These are phyloP conservation scores for Pedionomus torquatus DNA, from an alignment of 2,113 vertebrate genomes.

Conservation along the genomic window DNA sequence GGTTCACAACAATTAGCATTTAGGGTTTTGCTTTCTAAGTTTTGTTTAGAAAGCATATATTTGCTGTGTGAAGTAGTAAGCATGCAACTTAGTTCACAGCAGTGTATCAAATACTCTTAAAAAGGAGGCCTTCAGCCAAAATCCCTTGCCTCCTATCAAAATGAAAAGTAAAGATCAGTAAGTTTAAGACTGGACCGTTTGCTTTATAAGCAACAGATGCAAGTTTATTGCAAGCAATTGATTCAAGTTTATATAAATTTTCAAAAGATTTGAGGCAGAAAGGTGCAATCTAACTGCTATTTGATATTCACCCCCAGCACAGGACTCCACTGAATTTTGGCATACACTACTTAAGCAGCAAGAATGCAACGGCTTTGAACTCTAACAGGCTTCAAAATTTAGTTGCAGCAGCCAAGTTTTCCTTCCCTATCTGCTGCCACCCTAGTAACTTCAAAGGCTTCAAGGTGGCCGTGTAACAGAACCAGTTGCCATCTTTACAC, in stretches of 20 bases:
- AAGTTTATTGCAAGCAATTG: background rate
- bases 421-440: background rate
- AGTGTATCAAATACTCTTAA: background rate
- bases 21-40: background rate
- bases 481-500: fast-evolving
- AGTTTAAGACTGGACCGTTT: background rate
- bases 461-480: background rate
- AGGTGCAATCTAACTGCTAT: background rate
- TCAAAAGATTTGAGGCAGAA: background rate
- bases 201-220: background rate
- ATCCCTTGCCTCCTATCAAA: background rate
- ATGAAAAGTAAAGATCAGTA: background rate
- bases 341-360: fast-evolving
- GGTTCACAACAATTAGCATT: background rate
- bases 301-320: background rate
- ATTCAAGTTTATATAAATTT: background rate
- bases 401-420: background rate
- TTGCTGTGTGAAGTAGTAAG: background rate
- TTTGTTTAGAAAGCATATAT: background rate
- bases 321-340: background rate
- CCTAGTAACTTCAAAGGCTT: background rate
- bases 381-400: background rate
- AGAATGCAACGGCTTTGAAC: background rate
- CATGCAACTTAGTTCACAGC: background rate
- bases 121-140: background rate